A percentile compares a stretch with the other conserved stretches of the same genome.
Evolutionary conservation across 2,888 invertebrate genomes (phyloP).

Genomic region (Eristalis intricaria): DNA sequence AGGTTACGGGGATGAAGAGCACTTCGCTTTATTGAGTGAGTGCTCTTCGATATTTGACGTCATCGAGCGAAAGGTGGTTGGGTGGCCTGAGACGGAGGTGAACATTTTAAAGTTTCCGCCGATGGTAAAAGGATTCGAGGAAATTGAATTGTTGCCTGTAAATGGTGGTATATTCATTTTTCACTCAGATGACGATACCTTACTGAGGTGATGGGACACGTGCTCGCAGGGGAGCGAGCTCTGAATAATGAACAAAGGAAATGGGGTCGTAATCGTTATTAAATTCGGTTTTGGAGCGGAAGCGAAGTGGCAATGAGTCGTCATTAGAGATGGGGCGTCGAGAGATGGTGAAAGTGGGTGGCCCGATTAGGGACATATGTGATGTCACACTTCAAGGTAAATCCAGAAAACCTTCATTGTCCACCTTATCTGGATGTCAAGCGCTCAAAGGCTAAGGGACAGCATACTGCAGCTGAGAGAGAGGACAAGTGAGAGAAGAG

Average conservation of each 20-base stretch:
- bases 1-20: neutral
- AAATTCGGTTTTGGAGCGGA: neutral
- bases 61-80: conserved; percentile 5
- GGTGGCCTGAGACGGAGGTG: neutral
- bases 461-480: too few species aligned
- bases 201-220: neutral
- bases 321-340: too few species aligned
- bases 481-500: too few species aligned
- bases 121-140: neutral
- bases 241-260: neutral
- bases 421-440: too few species aligned
- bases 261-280: neutral
- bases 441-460: too few species aligned
- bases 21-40: neutral
- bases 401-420: too few species aligned
- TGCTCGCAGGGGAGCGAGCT: neutral
- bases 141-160: conserved; percentile 38
- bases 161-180: conserved; percentile 18
- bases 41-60: conserved; percentile 50
- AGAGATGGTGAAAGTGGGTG: too few species aligned
- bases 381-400: too few species aligned
- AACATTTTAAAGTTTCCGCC: neutral
- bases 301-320: neutral
- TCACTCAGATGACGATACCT: neutral
- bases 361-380: too few species aligned